These are phyloP conservation scores for Yponomeuta sedellus DNA, from an alignment of 2,888 invertebrate species.

Conservation along the genomic window DNA sequence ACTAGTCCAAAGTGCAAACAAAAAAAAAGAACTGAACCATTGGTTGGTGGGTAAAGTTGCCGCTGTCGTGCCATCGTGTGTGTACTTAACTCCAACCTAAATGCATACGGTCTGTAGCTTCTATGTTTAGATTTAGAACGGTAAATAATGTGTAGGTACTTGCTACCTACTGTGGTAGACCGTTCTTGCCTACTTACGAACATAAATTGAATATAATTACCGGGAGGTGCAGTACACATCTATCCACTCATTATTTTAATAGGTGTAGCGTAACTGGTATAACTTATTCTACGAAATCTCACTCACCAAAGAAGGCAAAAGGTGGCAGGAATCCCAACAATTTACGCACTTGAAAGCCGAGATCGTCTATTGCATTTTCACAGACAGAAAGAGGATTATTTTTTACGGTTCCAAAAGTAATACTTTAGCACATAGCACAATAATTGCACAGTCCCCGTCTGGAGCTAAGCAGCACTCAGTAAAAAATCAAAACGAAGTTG, in stretches of 20 bases:
- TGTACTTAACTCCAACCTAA: neutral
- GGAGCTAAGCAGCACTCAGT: neutral
- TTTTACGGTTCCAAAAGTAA: neutral
- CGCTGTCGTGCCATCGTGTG: neutral
- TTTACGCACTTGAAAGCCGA: neutral
- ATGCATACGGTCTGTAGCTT: neutral
- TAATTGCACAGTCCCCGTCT: neutral
- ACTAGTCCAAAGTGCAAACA: too few relatives aligned
- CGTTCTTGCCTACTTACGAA: neutral
- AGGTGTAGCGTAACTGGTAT: neutral
- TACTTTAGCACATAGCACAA: neutral
- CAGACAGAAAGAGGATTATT: neutral
- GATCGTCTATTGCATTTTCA: neutral
- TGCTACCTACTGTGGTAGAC: neutral
- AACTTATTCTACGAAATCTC: neutral
- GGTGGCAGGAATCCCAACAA: neutral
- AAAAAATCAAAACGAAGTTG: constrained; percentile 1
- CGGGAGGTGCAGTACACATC: neutral
- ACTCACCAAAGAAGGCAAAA: neutral
- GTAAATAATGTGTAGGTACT: neutral
- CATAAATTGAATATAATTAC: neutral
- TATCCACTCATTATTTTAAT: neutral
- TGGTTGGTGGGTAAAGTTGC: too few relatives aligned
- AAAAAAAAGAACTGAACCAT: too few relatives aligned
- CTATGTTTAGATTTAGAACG: neutral